These are phyloP conservation scores for Gavia stellata DNA, from an alignment of 2,113 vertebrate species.

Conservation along the genomic window DNA sequence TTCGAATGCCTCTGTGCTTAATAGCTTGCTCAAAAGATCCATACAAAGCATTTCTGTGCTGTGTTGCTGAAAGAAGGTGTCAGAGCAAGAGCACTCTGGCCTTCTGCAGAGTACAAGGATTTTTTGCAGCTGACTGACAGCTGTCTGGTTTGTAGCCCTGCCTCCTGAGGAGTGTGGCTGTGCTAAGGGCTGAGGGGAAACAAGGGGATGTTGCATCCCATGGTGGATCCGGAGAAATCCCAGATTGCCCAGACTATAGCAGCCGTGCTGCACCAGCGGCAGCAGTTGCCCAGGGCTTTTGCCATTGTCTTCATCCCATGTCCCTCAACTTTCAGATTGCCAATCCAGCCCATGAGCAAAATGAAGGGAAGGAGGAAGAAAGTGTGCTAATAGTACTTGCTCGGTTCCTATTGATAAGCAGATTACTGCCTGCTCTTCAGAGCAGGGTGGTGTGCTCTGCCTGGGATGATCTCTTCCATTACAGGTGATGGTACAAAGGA, in stretches of 20 bases:
- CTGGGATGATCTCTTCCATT: neutral
- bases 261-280: neutral
- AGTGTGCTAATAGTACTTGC: neutral
- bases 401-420: neutral
- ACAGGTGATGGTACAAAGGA: neutral
- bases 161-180: neutral
- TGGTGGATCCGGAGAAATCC: neutral
- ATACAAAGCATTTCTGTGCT: neutral
- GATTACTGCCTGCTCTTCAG: neutral
- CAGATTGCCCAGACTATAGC: neutral
- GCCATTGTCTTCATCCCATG: neutral
- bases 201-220: rapidly evolving
- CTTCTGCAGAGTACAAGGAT: neutral
- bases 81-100: neutral
- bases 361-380: neutral
- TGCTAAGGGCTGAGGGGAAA: neutral
- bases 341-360: neutral
- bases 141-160: neutral
- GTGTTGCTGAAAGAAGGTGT: neutral
- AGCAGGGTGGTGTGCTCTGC: neutral
- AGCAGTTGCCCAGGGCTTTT: neutral
- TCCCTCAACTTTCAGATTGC: neutral
- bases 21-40: neutral
- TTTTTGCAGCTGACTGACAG: neutral
- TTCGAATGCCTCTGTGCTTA: neutral